These are phyloP conservation scores for Rhinoraja longicauda DNA, from an alignment of 2,797 vertebrate genomes.

Conservation along the genomic window DNA sequence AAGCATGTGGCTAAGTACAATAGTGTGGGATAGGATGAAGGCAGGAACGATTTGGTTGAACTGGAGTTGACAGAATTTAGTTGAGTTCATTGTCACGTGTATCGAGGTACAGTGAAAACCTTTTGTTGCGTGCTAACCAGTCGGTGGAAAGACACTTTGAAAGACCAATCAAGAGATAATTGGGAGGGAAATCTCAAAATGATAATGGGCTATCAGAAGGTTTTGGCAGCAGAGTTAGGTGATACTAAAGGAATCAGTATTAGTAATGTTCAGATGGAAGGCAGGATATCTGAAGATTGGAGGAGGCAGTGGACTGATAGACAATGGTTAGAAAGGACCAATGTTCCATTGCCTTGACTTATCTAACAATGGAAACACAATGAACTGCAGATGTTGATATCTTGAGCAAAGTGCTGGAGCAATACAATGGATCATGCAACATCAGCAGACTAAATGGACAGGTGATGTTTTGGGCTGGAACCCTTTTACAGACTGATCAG, in stretches of 20 bases:
- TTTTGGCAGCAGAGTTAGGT: not conserved
- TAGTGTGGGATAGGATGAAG: not conserved
- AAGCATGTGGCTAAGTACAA: not conserved
- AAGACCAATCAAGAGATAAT: not conserved
- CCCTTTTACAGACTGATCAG: no score
- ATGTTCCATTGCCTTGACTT: not conserved
- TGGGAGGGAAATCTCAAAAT: not conserved
- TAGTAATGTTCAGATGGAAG: not conserved
- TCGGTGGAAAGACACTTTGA: not conserved
- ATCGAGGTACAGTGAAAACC: no score
- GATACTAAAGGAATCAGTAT: not conserved
- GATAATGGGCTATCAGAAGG: not conserved
- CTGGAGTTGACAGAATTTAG: not conserved
- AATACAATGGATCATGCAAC: no score
- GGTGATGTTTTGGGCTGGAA: no score
- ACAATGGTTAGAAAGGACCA: not conserved
- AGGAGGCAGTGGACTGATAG: not conserved
- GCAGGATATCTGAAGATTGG: not conserved
- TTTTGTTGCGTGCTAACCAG: no score
- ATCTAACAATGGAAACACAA: no score
- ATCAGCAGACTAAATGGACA: no score
- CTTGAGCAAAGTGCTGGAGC: no score
- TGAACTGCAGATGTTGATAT: no score
- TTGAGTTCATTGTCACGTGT: no score
- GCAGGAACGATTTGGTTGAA: not conserved